phyloP scores from a whole-genome alignment of 2,113 vertebrate species.

The Cairina moschata region DNA sequence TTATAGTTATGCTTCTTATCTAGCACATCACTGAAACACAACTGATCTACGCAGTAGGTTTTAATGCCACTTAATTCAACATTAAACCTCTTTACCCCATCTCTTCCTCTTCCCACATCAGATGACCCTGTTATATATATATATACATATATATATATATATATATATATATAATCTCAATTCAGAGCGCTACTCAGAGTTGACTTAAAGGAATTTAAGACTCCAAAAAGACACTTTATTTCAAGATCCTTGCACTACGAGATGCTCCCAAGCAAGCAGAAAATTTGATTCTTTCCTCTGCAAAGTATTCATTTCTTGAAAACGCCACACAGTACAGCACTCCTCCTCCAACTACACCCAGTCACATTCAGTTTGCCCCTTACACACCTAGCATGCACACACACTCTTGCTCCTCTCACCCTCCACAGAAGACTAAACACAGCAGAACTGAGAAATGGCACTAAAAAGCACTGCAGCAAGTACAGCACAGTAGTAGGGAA shows the following conservation, averaged over 20 bases:
- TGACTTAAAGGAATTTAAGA: neutral
- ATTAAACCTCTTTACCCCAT: neutral
- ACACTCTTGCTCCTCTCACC: neutral
- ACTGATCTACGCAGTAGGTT: neutral
- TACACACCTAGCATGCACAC: neutral
- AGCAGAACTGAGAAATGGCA: neutral
- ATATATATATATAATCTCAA: too few species aligned
- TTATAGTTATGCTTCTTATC: neutral
- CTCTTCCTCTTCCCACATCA: neutral
- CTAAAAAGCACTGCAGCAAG: neutral
- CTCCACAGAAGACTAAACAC: neutral
- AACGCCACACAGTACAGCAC: neutral
- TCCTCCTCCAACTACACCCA: neutral
- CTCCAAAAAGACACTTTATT: neutral
- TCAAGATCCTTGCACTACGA: neutral
- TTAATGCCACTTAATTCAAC: neutral
- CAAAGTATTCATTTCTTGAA: neutral
- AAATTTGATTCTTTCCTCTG: neutral
- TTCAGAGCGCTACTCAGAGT: neutral
- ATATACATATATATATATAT: too few species aligned
- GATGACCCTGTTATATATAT: neutral
- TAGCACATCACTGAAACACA: neutral
- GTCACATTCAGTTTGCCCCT: neutral
- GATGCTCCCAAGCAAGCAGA: neutral
- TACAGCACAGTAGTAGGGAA: neutral